These are phyloP conservation scores for Uloborus diversus DNA, from an alignment of 1,140 invertebrate genomes.

Conservation along the genomic window DNA sequence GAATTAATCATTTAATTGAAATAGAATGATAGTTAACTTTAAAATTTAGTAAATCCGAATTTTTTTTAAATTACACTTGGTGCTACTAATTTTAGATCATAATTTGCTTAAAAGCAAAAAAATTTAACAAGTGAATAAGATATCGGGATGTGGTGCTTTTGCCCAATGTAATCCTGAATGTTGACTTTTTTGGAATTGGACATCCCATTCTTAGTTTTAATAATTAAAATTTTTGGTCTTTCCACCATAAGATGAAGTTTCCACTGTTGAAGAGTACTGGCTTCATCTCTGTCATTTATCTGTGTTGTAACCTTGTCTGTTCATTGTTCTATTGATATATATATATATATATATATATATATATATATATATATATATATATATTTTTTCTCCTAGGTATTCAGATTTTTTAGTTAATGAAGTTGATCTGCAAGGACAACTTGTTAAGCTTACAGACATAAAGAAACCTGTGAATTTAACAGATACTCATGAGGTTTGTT, in stretches of 20 bases:
- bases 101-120: too few species aligned
- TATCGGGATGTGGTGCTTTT: too few species aligned
- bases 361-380: slow-evolving; percentile 4
- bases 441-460: slow-evolving; percentile 64
- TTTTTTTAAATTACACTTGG: too few species aligned
- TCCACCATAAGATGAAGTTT: neutral
- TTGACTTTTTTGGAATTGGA: too few species aligned
- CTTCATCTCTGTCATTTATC: neutral
- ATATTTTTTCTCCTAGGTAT: slow-evolving; percentile 62
- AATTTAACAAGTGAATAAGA: too few species aligned
- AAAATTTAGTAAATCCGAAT: too few species aligned
- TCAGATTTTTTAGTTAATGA: slow-evolving; percentile 70
- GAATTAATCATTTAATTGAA: too few species aligned
- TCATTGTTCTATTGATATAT: slow-evolving; percentile 45
- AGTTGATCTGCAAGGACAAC: slow-evolving; percentile 63
- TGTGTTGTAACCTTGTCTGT: neutral
- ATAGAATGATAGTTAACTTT: too few species aligned
- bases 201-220: neutral
- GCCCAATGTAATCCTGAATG: too few species aligned
- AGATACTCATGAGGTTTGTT: neutral
- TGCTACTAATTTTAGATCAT: too few species aligned
- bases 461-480: slow-evolving; percentile 51
- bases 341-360: neutral
- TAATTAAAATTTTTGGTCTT: neutral
- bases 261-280: neutral